These are phyloP conservation scores for Eristalis intricaria DNA, from an alignment of 2,888 invertebrate species.

Conservation along the genomic window DNA sequence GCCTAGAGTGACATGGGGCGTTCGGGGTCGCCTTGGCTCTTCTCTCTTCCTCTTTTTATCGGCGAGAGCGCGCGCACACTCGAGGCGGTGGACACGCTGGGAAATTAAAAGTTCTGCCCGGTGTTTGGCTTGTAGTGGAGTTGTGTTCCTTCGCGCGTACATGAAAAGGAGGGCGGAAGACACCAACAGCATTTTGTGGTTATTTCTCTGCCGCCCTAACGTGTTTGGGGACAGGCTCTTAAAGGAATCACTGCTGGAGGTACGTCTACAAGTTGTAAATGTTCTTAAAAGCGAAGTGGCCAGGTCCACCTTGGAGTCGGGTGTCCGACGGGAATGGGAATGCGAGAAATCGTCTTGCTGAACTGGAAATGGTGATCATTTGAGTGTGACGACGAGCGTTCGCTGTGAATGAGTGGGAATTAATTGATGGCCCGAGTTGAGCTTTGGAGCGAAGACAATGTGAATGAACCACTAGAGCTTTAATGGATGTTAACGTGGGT, in stretches of 20 bases:
- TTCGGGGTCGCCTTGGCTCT: slow-evolving; percentile 16
- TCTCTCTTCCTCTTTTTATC: background rate
- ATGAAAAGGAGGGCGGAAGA: slow-evolving; percentile 38
- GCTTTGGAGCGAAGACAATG: background rate
- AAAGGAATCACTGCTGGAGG: slow-evolving; percentile 63
- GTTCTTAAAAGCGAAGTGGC: slow-evolving; percentile 52
- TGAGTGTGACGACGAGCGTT: background rate
- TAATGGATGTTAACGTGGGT: too few species aligned
- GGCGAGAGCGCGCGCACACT: too few species aligned
- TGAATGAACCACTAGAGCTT: too few species aligned
- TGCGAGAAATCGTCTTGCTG: background rate
- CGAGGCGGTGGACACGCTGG: slow-evolving; percentile 63
- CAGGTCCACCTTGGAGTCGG: slow-evolving; percentile 10
- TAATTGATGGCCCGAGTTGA: background rate
- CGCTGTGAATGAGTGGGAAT: background rate
- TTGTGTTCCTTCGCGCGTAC: slow-evolving; percentile 56
- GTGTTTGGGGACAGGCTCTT: slow-evolving; percentile 60
- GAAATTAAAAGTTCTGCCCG: slow-evolving; percentile 67
- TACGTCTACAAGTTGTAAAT: slow-evolving; percentile 63
- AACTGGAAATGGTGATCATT: background rate
- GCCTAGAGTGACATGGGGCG: slow-evolving; percentile 66
- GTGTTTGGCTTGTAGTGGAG: slow-evolving; percentile 63
- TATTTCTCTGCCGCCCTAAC: slow-evolving; percentile 4
- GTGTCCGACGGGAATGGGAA: background rate
- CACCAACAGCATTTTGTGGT: slow-evolving; percentile 31